Conservation (phyloP, 2,797 vertebrate genomes). For the Scolopax rusticola region DNA sequence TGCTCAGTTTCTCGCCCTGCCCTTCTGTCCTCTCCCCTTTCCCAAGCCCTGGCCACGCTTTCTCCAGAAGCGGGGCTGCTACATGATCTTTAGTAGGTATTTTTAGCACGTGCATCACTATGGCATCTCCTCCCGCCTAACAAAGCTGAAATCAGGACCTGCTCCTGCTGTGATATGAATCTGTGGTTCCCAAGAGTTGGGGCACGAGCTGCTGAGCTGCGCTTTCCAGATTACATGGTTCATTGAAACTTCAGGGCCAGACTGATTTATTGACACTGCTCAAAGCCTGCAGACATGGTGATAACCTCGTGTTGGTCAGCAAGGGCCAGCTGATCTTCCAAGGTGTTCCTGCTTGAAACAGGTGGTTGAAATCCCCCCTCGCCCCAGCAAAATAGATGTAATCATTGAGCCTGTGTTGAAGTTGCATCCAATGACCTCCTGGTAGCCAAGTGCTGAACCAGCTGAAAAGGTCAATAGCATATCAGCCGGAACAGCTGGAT, state of each 20-base stretch:
- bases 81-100: neutral
- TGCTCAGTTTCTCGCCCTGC: neutral
- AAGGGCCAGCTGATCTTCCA: neutral
- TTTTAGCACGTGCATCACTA: neutral
- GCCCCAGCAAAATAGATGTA: neutral
- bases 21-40: neutral
- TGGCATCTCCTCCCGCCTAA: neutral
- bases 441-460: slow-evolving; percentile 26
- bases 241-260: neutral
- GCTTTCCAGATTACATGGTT: neutral
- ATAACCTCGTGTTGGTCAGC: neutral
- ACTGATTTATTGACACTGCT: neutral
- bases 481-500: slow-evolving; percentile 66
- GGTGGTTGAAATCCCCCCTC: slow-evolving; percentile 7
- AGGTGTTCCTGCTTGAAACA: neutral
- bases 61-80: neutral
- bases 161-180: neutral
- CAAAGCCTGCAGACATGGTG: neutral
- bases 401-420: neutral
- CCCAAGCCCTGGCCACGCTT: neutral
- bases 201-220: neutral
- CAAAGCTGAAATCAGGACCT: neutral
- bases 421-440: neutral
- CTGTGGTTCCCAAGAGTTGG: neutral
- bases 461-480: slow-evolving; percentile 27